Base-by-base conservation (phyloP, 23 tunicate genomes). In the Halocynthia roretzi region DNA sequence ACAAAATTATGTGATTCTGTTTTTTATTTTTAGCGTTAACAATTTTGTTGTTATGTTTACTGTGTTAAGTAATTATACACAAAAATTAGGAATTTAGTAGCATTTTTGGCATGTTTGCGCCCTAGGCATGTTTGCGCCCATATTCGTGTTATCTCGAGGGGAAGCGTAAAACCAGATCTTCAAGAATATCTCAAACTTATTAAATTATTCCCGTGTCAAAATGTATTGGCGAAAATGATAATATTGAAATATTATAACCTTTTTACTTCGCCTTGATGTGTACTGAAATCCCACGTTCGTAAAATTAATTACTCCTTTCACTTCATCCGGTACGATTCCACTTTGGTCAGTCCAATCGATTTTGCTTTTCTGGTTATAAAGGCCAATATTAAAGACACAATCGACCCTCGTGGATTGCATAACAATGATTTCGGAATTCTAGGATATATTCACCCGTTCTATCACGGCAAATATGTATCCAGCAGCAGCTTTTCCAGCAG, bases 401-500 rank as follows among this genome's bases (percentile, higher is more conserved):
- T 58, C 15, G 15, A n/a, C 5, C n/a, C n/a, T 14, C 4, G n/a
- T 14, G n/a, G n/a, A n/a, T n/a, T n/a, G 4, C 63, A 58, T n/a
- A 58, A 14, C 17, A 14, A 2, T 58, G 2, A 58, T 14, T 14
- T 14, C 63, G 15, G 15, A 4, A 58, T 58, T n/a, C 17, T 14
- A 15, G 5, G 15, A 14, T 58, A 58, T 58, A n/a, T 2, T 88
- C 63, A 89, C 96, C 78, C 91, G 52, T 57, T 91, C 97, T 5
- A 91, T 91, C 8, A 91, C 80, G 71, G 85, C 80, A 60, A 72
- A 91, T 8, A 91, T 84, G 10, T 71, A 53, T 6, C 87, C 97
- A 11, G 91, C 97, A 7, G 97, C 97, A 7, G 75, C 55, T 77
- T 70, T 77, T 21, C 90, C 97, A 49, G 84, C 90, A 7, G 86